A percentile compares a stretch with the other conserved stretches of the same genome.
Evolutionary conservation across 2,888 invertebrate species (phyloP).

Genomic region (Darwinula stevensoni): DNA sequence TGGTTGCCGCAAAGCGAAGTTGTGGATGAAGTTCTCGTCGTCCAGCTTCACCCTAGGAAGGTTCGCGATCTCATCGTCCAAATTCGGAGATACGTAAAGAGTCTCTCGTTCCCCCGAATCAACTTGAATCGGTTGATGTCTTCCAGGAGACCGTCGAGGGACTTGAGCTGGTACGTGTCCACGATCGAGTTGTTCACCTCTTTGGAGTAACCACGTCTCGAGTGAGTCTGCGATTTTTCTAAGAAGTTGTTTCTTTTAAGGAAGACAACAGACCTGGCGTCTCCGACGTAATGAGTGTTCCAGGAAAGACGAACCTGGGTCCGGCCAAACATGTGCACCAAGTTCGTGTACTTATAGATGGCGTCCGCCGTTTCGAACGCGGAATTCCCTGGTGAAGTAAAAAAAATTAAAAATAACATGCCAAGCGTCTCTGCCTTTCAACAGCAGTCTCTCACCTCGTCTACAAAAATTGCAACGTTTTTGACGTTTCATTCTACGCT

Average conservation of each 20-base stretch:
- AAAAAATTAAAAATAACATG: too few relatives aligned
- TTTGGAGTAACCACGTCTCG: conserved; percentile 11
- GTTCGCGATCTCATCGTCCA: background rate
- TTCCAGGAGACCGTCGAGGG: conserved; percentile 18
- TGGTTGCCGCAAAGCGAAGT: conserved; percentile 17
- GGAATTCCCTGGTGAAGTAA: conserved; percentile 11
- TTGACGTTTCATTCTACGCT: too few relatives aligned
- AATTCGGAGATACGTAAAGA: conserved; percentile 10
- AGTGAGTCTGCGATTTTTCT: too few relatives aligned
- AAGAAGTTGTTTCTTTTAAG: too few relatives aligned
- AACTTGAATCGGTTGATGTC: conserved; percentile 12
- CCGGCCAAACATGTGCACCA: conserved; percentile 12
- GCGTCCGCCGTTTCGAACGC: conserved; percentile 12
- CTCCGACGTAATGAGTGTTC: conserved; percentile 13
- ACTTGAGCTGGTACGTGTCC: conserved; percentile 20
- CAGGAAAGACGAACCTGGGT: conserved; percentile 12
- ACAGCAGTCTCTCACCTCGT: too few relatives aligned
- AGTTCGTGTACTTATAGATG: conserved; percentile 11
- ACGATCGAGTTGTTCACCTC: conserved; percentile 18
- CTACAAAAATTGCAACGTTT: too few relatives aligned
- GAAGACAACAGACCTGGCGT: conserved; percentile 11
- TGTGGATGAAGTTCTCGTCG: conserved; percentile 12
- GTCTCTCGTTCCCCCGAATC: conserved; percentile 11
- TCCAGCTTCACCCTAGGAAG: background rate
- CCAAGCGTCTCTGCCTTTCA: too few relatives aligned